Evolutionary conservation across 2,797 vertebrate genomes (phyloP), one percentile per base, ranked within the genome.

Genomic region (Aplochiton taeniatus): DNA sequence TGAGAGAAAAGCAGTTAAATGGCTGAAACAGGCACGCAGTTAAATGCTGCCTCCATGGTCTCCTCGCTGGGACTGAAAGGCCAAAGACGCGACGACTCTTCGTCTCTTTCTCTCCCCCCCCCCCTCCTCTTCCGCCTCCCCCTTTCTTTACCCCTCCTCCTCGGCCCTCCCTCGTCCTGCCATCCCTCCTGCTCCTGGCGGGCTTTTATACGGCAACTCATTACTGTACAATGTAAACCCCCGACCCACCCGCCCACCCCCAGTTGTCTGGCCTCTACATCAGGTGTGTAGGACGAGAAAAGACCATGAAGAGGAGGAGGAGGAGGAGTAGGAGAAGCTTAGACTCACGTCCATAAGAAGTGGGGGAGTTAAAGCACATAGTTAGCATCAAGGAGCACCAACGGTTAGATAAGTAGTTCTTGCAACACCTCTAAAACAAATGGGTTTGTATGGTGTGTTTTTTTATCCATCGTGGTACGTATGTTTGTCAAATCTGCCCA

Each of bases 191-290:
- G 31, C 31, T 31, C 6, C 31, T 31, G n/a, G 31, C 31, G 2
- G 81, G 78, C 89, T 91, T 92, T 92, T 86, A 90, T 89, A 86
- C 89, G 76, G 85, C 72, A 79, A 88, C 87, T 92, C 91, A 91
- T 93, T 91, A 91, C 81, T 81, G 83, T 77, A 52, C 78, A 69
- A 82, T 31, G 85, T 86, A 79, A 85, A 72, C 83, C 82, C 85
- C 78, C 76, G 65, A 86, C 83, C 61, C 57, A 83, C 60, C 66
- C 63, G 65, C 85, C 85, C 80, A 75, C 81, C 63, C 43, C 68
- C 74, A 13, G 7, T 58, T 72, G 83, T 78, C 83, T 88, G 87
- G 87, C 88, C 88, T 90, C 88, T 85, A 90, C 87, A 88, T 83
- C 69, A 8, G 79, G 7, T 79, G 84, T 2, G 3, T 31, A 31